Conservation (phyloP, 2,888 invertebrate genomes). For the Troides oblongomaculatus region DNA sequence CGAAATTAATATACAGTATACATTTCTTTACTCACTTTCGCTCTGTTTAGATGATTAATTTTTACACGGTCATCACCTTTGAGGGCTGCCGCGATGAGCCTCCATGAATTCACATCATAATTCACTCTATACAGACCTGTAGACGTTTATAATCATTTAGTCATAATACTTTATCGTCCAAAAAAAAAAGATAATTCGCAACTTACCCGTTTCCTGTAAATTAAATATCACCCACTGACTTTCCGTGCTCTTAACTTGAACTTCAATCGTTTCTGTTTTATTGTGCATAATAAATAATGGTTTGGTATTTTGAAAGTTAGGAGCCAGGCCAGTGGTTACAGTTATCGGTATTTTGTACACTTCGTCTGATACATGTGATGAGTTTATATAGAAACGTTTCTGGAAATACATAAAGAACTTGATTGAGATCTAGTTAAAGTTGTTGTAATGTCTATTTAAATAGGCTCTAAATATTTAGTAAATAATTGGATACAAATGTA, state of each 20-base stretch:
- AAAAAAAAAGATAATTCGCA: neutral
- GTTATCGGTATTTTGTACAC: constrained; percentile 70
- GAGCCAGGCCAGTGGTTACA: constrained; percentile 50
- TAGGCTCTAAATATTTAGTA: too few species aligned
- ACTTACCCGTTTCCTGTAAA: constrained; percentile 79
- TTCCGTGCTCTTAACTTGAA: constrained; percentile 40
- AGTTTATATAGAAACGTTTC: constrained; percentile 64
- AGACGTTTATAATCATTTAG: constrained; percentile 7
- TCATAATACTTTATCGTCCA: neutral
- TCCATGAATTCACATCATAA: constrained; percentile 81
- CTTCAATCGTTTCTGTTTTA: constrained; percentile 44
- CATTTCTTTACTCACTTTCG: constrained; percentile 75
- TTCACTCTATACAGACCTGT: constrained; percentile 84
- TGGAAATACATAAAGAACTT: constrained; percentile 39
- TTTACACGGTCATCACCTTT: constrained; percentile 57
- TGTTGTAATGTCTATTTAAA: too few species aligned
- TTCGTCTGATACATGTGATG: constrained; percentile 52
- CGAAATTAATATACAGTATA: too few species aligned
- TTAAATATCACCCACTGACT: constrained; percentile 80
- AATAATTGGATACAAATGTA: too few species aligned
- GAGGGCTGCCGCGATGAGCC: constrained; percentile 64
- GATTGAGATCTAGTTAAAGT: too few species aligned
- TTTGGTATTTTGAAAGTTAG: constrained; percentile 56
- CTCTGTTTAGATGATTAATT: constrained; percentile 85
- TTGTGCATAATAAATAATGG: constrained; percentile 61